Conservation (phyloP, 64 coral and sea anemone species). For the Montipora capricornis region DNA sequence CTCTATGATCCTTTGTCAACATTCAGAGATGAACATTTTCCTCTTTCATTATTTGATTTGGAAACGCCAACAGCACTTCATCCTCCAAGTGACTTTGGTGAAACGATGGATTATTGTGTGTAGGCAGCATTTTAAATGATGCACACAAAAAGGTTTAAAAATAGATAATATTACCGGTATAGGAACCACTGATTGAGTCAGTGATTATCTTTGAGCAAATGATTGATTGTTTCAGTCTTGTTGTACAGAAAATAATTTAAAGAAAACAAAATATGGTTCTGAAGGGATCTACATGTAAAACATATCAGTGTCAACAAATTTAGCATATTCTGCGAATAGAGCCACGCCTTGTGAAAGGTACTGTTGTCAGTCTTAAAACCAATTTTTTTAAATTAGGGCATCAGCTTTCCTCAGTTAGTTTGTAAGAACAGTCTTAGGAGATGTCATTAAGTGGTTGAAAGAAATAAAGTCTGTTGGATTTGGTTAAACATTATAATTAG, state of each 20-base stretch:
- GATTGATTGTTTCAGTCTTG: neutral
- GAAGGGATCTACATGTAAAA: neutral
- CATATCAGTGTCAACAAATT: neutral
- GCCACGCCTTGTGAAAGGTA: neutral
- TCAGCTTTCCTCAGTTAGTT: neutral
- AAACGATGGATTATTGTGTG: constrained; percentile 78
- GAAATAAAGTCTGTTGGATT: neutral
- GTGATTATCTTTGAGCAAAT: neutral
- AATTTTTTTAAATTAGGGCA: neutral
- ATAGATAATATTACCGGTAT: neutral
- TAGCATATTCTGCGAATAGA: neutral
- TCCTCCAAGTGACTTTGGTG: constrained; percentile 58
- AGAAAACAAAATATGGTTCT: neutral
- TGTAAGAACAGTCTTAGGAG: neutral
- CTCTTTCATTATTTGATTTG: constrained; percentile 65
- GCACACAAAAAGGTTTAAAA: neutral
- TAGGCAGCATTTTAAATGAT: neutral
- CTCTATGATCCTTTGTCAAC: constrained; percentile 49
- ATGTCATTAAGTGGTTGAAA: neutral
- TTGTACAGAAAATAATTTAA: neutral
- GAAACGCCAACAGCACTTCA: constrained; percentile 44
- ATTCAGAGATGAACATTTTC: constrained; percentile 52
- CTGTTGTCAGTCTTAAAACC: neutral
- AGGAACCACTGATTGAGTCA: neutral
- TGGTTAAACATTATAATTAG: neutral